Evolutionary conservation across 2,888 invertebrate genomes (phyloP).

Genomic region (Phengaris alcon): DNA sequence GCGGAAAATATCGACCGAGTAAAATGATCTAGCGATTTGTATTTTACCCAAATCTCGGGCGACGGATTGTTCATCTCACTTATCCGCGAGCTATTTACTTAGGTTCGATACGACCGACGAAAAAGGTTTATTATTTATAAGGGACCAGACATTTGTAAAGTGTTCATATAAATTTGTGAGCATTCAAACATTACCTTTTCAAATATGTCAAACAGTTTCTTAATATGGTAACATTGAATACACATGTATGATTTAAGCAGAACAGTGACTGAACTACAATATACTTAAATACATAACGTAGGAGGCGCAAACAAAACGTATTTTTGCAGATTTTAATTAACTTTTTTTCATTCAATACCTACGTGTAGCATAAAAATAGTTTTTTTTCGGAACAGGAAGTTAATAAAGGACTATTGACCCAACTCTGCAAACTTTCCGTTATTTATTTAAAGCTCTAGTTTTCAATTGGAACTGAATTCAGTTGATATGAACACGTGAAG

Average conservation of each 20-base stretch:
- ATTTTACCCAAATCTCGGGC: constrained; percentile 37
- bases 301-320: no score
- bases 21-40: constrained; percentile 35
- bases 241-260: background rate
- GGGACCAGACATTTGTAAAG: constrained; percentile 50
- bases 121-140: constrained; percentile 47
- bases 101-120: constrained; percentile 46
- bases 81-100: constrained; percentile 44
- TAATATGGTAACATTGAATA: background rate
- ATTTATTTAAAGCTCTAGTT: constrained; percentile 20
- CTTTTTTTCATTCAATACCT: background rate
- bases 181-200: constrained; percentile 24
- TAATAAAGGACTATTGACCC: constrained; percentile 15
- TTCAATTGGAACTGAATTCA: constrained; percentile 11
- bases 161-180: constrained; percentile 51
- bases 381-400: background rate
- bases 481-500: constrained; percentile 9
- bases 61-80: constrained; percentile 40
- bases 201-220: background rate
- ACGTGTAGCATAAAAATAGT: background rate
- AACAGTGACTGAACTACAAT: no score
- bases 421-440: constrained; percentile 2
- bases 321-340: background rate
- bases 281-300: no score
- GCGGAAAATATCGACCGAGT: constrained; percentile 2